Evolutionary conservation across 2,888 invertebrate genomes (phyloP).

Genomic region (Lydus trimaculatus): DNA sequence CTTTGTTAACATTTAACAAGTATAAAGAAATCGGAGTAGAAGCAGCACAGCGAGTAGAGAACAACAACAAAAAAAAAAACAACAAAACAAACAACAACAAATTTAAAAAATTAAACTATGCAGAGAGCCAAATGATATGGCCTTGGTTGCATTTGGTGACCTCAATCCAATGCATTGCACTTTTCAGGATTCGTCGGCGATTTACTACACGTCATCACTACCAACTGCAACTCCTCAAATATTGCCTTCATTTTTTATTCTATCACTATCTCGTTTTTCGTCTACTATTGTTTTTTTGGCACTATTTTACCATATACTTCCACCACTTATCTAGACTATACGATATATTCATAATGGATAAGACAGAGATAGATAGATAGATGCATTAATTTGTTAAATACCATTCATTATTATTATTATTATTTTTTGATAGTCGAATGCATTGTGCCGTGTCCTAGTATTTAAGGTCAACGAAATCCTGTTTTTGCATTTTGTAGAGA

Average conservation of each 20-base stretch:
- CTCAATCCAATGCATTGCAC: slow-evolving; percentile 60
- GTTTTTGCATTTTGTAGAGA: slow-evolving; percentile 41
- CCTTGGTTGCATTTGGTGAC: slow-evolving; percentile 60
- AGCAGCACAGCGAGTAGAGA: neutral
- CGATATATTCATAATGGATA: neutral
- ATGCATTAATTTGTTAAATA: slow-evolving; percentile 17
- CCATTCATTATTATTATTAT: slow-evolving; percentile 27
- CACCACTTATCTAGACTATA: too few species aligned
- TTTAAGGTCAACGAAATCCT: slow-evolving; percentile 46
- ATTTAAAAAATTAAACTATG: slow-evolving; percentile 24
- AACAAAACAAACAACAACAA: slow-evolving; percentile 2
- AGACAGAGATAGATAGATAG: slow-evolving; percentile 10
- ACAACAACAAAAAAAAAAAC: too few species aligned
- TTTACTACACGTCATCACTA: slow-evolving; percentile 23
- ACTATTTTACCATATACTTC: neutral
- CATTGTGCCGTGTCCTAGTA: slow-evolving; percentile 41
- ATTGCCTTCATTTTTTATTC: neutral
- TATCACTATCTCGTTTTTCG: neutral
- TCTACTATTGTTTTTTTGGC: neutral
- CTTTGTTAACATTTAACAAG: slow-evolving; percentile 10
- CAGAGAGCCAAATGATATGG: slow-evolving; percentile 51
- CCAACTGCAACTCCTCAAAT: neutral
- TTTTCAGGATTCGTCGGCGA: slow-evolving; percentile 46
- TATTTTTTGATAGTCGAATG: slow-evolving; percentile 44
- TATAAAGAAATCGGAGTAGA: slow-evolving; percentile 8